A percentile compares a stretch with the other conserved stretches of the same genome.
phyloP scores from a whole-genome alignment of 2,797 vertebrate species.

The Brotula barbata region DNA sequence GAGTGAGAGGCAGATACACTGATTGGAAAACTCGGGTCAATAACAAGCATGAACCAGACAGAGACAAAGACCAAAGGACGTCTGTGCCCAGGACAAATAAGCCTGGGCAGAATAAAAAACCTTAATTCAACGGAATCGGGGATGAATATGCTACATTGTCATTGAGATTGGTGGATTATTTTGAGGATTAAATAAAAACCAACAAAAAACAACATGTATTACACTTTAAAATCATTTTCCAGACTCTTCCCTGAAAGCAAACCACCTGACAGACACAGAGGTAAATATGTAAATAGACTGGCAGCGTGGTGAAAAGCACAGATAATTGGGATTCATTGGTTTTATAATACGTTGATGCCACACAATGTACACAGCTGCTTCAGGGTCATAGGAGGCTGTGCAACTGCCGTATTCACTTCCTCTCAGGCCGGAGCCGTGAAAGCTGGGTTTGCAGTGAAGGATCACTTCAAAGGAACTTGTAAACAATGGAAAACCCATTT shows the following conservation, averaged over 20 bases:
- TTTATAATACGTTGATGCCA: conserved; percentile 56
- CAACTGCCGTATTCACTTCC: conserved; percentile 46
- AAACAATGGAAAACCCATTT: conserved; percentile 79
- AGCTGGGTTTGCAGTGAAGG: conserved; percentile 75
- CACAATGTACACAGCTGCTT: conserved; percentile 73
- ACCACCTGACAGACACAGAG: neutral
- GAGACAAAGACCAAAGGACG: conserved; percentile 41
- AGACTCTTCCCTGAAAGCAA: too few species aligned
- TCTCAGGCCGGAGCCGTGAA: conserved; percentile 71
- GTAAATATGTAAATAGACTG: conserved; percentile 60
- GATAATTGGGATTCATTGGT: conserved; percentile 67
- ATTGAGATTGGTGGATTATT: too few species aligned
- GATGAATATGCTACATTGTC: too few species aligned
- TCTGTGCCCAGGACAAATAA: too few species aligned
- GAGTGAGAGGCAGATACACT: conserved; percentile 23
- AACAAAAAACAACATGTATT: too few species aligned
- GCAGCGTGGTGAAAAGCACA: conserved; percentile 50
- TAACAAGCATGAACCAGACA: conserved; percentile 24
- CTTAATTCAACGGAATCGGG: too few species aligned
- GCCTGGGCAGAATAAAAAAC: too few species aligned
- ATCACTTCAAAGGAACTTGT: conserved; percentile 83
- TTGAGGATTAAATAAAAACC: too few species aligned
- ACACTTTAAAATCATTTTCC: too few species aligned
- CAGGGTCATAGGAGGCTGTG: conserved; percentile 57
- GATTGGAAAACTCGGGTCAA: conserved; percentile 22